Percentiles rank a stretch among this genome's conserved stretches.
phyloP scores from a whole-genome alignment of 1,140 invertebrate species.

The Eupeodes corollae region DNA sequence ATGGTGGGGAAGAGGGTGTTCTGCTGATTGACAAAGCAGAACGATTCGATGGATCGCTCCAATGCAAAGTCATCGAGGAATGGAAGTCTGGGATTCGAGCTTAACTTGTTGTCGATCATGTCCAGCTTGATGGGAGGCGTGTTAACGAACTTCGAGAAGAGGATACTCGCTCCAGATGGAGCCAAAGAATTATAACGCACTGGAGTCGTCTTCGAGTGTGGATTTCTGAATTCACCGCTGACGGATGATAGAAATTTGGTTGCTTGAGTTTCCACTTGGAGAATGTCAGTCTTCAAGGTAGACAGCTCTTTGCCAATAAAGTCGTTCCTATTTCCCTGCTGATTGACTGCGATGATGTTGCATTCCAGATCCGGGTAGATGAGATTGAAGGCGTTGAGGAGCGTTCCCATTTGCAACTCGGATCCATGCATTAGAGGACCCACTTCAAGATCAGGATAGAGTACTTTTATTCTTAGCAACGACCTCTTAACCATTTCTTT shows the following conservation, averaged over 20 bases:
- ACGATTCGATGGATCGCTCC: neutral
- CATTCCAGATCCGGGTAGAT: constrained; percentile 19
- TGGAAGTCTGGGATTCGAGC: constrained; percentile 16
- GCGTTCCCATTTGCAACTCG: constrained; percentile 9
- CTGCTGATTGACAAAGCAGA: too few species aligned
- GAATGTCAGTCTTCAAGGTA: constrained; percentile 12
- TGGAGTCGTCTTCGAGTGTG: too few species aligned
- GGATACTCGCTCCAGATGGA: neutral
- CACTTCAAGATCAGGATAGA: neutral
- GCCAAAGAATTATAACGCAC: too few species aligned
- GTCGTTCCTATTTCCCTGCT: constrained; percentile 16
- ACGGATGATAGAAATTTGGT: constrained; percentile 14
- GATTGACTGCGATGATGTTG: constrained; percentile 20
- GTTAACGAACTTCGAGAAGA: constrained; percentile 21
- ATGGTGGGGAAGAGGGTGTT: too few species aligned
- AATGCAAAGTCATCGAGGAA: constrained; percentile 12
- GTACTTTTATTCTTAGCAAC: constrained; percentile 2
- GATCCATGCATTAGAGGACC: constrained; percentile 1
- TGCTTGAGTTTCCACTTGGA: constrained; percentile 17
- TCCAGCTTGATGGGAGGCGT: constrained; percentile 30
- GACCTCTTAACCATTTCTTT: neutral
- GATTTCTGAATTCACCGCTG: constrained; percentile 12
- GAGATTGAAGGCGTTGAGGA: constrained; percentile 18
- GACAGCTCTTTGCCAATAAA: constrained; percentile 14
- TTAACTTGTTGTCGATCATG: constrained; percentile 4